These are phyloP conservation scores for Limnephilus marmoratus DNA, from an alignment of 2,888 invertebrate genomes.

Conservation along the genomic window DNA sequence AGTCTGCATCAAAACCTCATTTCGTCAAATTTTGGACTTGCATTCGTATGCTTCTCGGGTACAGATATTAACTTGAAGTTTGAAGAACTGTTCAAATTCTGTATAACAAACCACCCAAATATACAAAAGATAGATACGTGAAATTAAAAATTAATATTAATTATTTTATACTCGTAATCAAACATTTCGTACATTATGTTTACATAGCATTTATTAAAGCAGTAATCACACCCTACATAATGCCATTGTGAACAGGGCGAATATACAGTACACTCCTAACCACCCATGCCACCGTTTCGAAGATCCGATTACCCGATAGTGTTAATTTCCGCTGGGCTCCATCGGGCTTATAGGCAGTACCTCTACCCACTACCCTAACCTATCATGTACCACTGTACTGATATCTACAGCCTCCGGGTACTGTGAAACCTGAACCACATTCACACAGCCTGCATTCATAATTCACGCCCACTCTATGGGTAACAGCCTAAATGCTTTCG, in stretches of 20 bases:
- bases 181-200: too few species aligned
- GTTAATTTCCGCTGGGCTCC: slow-evolving; percentile 44
- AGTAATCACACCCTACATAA: neutral
- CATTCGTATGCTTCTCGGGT: too few species aligned
- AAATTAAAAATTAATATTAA: too few species aligned
- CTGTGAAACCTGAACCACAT: slow-evolving; percentile 10
- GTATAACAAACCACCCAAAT: too few species aligned
- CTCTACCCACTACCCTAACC: neutral
- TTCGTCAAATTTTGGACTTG: too few species aligned
- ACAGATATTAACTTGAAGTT: too few species aligned
- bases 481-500: neutral
- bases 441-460: neutral
- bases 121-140: too few species aligned
- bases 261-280: neutral
- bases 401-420: neutral
- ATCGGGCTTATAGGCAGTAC: neutral
- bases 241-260: neutral
- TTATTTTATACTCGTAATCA: too few species aligned
- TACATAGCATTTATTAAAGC: too few species aligned
- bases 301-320: slow-evolving; percentile 49
- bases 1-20: too few species aligned
- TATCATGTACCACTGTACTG: neutral
- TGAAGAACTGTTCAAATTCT: too few species aligned
- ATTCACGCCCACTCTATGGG: neutral
- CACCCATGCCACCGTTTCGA: slow-evolving; percentile 9